Evolutionary conservation across 2,113 vertebrate species (phyloP).

Genomic region (Sminthopsis crassicaudata): DNA sequence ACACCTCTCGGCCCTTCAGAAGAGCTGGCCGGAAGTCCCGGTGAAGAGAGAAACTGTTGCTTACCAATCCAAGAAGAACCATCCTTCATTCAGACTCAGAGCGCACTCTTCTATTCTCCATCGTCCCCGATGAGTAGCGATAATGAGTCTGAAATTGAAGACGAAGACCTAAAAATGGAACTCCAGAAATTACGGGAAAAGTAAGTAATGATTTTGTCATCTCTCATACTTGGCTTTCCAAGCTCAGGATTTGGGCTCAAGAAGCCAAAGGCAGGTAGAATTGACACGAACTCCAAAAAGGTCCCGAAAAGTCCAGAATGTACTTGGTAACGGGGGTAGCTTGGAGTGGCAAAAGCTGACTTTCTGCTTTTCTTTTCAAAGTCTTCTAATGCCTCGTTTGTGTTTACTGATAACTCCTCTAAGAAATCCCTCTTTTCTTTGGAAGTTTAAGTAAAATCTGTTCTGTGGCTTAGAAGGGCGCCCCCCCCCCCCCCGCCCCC

Average conservation of each 20-base stretch:
- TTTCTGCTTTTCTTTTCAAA: neutral
- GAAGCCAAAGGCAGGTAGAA: no score
- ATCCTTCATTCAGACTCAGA: constrained; percentile 59
- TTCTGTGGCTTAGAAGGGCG: neutral
- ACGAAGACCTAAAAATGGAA: constrained; percentile 90
- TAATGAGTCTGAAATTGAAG: constrained; percentile 91
- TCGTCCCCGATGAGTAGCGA: constrained; percentile 91
- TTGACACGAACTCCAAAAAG: neutral
- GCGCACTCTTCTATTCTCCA: constrained; percentile 84
- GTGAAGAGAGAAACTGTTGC: constrained; percentile 80
- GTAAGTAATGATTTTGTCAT: constrained; percentile 82
- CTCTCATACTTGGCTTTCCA: constrained; percentile 6
- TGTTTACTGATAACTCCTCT: neutral
- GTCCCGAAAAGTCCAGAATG: neutral
- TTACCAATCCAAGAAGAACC: constrained; percentile 61
- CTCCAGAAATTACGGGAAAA: constrained; percentile 92
- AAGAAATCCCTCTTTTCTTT: neutral
- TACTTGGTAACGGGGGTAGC: neutral
- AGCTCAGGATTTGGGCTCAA: neutral
- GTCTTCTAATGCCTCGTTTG: neutral
- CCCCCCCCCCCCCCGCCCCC: no score
- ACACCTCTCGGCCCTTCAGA: constrained; percentile 20
- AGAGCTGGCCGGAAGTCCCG: constrained; percentile 80
- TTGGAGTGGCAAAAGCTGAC: no score
- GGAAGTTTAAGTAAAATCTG: neutral